Evolutionary conservation across 2,888 invertebrate genomes (phyloP).

Genomic region (Tillus elongatus): DNA sequence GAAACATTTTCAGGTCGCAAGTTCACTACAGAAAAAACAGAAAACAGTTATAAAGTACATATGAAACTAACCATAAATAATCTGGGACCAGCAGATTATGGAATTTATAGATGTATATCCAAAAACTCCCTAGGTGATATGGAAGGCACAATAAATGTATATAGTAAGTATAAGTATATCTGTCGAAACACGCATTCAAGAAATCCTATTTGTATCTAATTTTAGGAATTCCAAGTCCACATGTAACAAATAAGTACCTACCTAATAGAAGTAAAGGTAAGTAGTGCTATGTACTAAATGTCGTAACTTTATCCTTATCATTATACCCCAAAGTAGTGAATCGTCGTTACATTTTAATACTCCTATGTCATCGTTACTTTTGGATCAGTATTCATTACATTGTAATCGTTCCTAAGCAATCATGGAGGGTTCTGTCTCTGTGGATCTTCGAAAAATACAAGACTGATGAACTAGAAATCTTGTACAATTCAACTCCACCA

Average conservation of each 20-base stretch:
- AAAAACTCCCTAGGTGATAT: conserved; percentile 66
- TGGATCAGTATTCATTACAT: no score
- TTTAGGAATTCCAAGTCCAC: conserved; percentile 16
- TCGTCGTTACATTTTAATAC: no score
- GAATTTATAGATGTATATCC: conserved; percentile 62
- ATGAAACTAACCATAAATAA: conserved; percentile 58
- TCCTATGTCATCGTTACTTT: no score
- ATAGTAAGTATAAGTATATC: conserved; percentile 53
- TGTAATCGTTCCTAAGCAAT: no score
- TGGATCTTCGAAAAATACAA: no score
- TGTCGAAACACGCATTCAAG: no score
- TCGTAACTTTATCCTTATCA: no score
- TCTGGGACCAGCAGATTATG: conserved; percentile 51
- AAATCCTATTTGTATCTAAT: conserved; percentile 7
- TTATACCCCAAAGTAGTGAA: no score
- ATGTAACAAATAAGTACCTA: conserved; percentile 14
- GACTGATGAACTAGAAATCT: no score
- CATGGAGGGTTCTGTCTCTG: no score
- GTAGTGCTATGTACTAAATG: background rate
- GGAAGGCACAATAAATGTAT: conserved; percentile 62
- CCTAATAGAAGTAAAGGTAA: conserved; percentile 15
- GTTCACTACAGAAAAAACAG: conserved; percentile 57
- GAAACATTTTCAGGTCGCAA: conserved; percentile 47
- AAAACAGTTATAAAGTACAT: conserved; percentile 61
- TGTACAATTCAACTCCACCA: no score